Evolutionary conservation across 23 tunicate species (phyloP).

Genomic region (Styela plicata): DNA sequence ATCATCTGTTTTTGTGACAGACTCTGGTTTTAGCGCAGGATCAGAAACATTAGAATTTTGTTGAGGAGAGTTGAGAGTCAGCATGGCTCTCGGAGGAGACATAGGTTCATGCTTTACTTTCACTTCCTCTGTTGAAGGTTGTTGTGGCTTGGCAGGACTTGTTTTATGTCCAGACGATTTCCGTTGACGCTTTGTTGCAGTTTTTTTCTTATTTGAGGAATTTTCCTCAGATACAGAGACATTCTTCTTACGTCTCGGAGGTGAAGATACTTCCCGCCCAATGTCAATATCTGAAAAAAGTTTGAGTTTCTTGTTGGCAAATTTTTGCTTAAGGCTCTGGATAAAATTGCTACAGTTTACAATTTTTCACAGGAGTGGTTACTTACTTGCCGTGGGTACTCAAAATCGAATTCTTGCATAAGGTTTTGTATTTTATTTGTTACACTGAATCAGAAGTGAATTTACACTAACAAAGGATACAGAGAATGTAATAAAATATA

Average conservation of each 20-base stretch:
- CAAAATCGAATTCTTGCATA: no score
- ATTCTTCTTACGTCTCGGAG: neutral
- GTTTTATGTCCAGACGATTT: conserved; percentile 1
- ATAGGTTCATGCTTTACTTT: conserved; percentile 1
- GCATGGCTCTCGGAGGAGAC: no score
- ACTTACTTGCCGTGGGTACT: no score
- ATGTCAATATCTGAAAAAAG: neutral
- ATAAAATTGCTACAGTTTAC: no score
- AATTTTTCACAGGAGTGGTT: no score
- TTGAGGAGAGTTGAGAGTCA: no score
- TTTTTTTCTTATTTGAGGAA: neutral
- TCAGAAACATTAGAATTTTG: neutral
- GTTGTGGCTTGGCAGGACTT: neutral
- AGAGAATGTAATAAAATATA: no score
- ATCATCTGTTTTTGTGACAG: neutral
- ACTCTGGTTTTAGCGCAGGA: neutral
- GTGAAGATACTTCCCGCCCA: neutral
- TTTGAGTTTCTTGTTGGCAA: no score
- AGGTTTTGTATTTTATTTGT: no score
- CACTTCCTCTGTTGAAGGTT: neutral
- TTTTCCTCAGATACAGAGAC: neutral
- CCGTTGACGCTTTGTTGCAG: conserved; percentile 8
- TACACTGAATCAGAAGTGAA: no score
- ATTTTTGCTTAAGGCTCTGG: no score
- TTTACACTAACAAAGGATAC: no score